A percentile compares a stretch with the other conserved stretches of the same genome.
Evolutionary conservation across 2,113 vertebrate genomes (phyloP).

Genomic region (Vulpes vulpes): DNA sequence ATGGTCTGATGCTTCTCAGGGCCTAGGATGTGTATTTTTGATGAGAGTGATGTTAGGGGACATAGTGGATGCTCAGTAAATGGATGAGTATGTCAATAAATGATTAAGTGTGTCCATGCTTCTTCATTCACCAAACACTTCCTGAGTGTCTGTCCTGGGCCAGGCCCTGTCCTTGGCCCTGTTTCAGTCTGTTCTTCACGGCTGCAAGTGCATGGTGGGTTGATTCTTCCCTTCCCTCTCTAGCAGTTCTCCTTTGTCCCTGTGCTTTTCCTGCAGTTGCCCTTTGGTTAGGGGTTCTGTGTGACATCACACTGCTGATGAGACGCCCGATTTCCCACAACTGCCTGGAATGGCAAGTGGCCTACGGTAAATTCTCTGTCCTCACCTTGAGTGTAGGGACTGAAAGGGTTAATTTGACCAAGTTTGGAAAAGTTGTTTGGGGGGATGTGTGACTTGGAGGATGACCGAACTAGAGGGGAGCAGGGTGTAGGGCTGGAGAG

Average conservation of each 20-base stretch:
- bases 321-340: neutral
- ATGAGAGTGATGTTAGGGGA: neutral
- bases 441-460: neutral
- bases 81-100: neutral
- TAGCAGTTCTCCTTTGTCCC: neutral
- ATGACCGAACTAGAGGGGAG: neutral
- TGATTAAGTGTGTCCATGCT: neutral
- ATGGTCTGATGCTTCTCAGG: neutral
- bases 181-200: neutral
- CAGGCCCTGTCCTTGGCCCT: neutral
- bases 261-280: neutral
- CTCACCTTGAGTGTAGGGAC: neutral
- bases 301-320: neutral
- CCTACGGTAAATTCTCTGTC: neutral
- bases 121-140: neutral
- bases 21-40: neutral
- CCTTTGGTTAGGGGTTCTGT: neutral
- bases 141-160: neutral
- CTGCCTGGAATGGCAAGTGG: neutral
- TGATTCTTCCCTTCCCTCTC: neutral
- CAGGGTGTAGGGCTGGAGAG: neutral
- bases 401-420: neutral
- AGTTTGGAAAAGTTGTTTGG: neutral
- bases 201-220: neutral
- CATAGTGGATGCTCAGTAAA: neutral